phyloP scores from a whole-genome alignment of 2,797 vertebrate species.

The Ptychadena robeensis region DNA sequence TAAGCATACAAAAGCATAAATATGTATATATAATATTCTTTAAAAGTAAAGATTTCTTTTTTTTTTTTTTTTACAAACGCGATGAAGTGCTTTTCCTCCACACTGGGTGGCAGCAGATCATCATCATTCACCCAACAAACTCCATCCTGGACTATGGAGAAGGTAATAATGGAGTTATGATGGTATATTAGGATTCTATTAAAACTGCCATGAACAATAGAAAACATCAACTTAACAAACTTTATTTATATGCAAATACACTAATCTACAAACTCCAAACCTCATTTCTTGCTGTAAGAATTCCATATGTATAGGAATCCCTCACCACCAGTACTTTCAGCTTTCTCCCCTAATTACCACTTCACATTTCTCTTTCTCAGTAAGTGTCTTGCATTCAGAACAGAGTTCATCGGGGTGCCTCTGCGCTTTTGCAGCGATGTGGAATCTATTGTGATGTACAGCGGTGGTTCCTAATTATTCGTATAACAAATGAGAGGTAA shows the following conservation, averaged over 20 bases:
- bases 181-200: too few relatives aligned
- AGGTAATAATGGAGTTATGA: too few relatives aligned
- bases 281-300: too few relatives aligned
- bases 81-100: not conserved
- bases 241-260: too few relatives aligned
- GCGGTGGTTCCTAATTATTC: conserved; percentile 17
- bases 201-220: too few relatives aligned
- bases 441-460: not conserved
- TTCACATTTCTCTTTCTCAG: not conserved
- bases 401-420: not conserved
- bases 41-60: too few relatives aligned
- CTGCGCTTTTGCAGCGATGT: not conserved
- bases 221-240: too few relatives aligned
- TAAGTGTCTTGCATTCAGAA: not conserved
- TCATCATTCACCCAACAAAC: not conserved
- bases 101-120: conserved; percentile 38
- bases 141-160: not conserved
- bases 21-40: too few relatives aligned
- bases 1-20: too few relatives aligned
- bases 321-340: not conserved
- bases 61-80: not conserved
- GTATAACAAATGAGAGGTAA: conserved; percentile 30
- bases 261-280: too few relatives aligned
- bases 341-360: not conserved
- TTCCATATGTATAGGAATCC: not conserved